Conservation (phyloP, 2,888 invertebrate genomes). For the Cloeon dipterum region DNA sequence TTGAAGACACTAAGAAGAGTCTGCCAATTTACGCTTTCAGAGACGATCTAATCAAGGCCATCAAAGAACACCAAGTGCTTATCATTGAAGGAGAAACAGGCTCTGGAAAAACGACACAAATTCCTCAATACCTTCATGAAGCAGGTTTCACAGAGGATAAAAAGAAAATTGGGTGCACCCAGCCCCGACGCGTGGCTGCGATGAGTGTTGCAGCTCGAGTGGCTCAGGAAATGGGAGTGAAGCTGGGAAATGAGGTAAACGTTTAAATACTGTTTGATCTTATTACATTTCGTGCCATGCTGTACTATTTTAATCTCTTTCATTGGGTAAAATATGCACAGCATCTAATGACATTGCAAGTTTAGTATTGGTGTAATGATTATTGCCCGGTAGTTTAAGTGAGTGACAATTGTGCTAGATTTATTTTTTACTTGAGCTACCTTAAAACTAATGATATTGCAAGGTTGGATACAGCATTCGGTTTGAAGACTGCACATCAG, state of each 20-base stretch:
- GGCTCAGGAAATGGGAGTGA: slow-evolving; percentile 91
- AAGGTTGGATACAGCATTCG: slow-evolving; percentile 57
- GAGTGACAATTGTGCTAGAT: neutral
- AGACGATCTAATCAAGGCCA: slow-evolving; percentile 70
- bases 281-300: neutral
- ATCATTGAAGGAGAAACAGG: slow-evolving; percentile 98
- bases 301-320: neutral
- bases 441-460: slow-evolving; percentile 8
- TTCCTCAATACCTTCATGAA: slow-evolving; percentile 92
- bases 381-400: neutral
- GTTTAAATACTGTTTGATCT: no score
- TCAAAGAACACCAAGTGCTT: slow-evolving; percentile 69
- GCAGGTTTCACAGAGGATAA: slow-evolving; percentile 62
- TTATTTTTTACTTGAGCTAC: neutral
- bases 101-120: slow-evolving; percentile 97
- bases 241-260: slow-evolving; percentile 75
- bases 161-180: slow-evolving; percentile 80
- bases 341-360: neutral
- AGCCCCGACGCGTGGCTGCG: slow-evolving; percentile 91
- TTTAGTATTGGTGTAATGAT: no score
- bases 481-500: slow-evolving; percentile 98
- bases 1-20: slow-evolving; percentile 79
- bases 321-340: neutral
- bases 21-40: slow-evolving; percentile 87
- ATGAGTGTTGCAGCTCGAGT: slow-evolving; percentile 99